These are phyloP conservation scores for Crypturellus undulatus DNA, from an alignment of 2,113 vertebrate species.

Conservation along the genomic window DNA sequence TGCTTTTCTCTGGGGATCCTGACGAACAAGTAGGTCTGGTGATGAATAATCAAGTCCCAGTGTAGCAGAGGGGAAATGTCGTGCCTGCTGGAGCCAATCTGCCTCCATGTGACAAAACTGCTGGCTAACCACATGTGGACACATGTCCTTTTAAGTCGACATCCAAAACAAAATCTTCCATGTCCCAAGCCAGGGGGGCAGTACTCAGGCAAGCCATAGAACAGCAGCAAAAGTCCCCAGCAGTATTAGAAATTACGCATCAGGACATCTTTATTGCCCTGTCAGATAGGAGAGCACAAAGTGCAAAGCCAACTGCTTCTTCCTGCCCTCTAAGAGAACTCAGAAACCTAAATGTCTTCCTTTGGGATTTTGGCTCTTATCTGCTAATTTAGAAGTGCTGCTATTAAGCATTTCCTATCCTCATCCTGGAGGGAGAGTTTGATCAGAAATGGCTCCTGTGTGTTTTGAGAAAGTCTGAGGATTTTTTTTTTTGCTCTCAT, in stretches of 20 bases:
- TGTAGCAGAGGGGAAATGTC: background rate
- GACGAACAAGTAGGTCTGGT: background rate
- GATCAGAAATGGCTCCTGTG: too few species aligned
- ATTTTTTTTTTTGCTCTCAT: background rate
- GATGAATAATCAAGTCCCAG: accelerated
- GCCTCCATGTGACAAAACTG: background rate
- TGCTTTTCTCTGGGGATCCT: background rate
- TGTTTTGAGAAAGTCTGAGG: too few species aligned
- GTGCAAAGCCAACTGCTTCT: background rate
- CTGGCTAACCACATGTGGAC: background rate
- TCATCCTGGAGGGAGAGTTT: accelerated
- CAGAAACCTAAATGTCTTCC: background rate
- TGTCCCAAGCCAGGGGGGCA: too few species aligned
- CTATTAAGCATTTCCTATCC: background rate
- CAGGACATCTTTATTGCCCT: background rate
- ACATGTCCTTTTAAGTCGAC: background rate
- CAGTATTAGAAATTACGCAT: background rate
- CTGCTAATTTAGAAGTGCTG: background rate
- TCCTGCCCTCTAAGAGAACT: background rate
- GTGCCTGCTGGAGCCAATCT: background rate
- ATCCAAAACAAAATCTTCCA: background rate
- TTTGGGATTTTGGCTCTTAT: background rate
- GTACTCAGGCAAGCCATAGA: background rate
- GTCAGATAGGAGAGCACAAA: background rate
- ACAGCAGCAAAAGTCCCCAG: background rate